Percentiles rank a stretch among this genome's conserved stretches.
These are phyloP conservation scores for Anthrax anthrax DNA, from an alignment of 2,888 invertebrate genomes.

Conservation along the genomic window DNA sequence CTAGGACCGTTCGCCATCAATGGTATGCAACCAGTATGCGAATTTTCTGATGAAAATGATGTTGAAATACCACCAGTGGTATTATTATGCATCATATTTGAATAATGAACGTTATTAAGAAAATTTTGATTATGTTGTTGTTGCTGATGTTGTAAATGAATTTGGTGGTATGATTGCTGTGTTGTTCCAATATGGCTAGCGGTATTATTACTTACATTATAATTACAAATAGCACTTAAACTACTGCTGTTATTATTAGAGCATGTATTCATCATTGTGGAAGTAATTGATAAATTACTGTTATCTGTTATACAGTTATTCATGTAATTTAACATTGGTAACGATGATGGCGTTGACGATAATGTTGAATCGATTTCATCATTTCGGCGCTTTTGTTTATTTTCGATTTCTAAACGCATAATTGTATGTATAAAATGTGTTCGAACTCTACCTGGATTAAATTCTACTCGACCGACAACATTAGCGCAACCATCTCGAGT, in stretches of 20 bases:
- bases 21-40: not conserved
- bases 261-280: not conserved
- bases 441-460: conserved; percentile 87
- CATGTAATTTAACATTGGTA: conserved; percentile 13
- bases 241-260: conserved; percentile 1
- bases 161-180: conserved; percentile 1
- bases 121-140: conserved; percentile 5
- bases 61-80: not conserved
- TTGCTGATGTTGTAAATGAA: conserved; percentile 3
- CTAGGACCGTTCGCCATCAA: not conserved
- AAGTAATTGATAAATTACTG: not conserved
- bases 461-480: conserved; percentile 84
- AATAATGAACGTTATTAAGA: not conserved
- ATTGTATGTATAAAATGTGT: conserved; percentile 95
- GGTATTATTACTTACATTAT: conserved; percentile 7
- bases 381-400: conserved; percentile 48
- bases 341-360: not conserved
- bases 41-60: not conserved
- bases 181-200: conserved; percentile 3
- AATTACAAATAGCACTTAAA: conserved; percentile 7
- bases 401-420: conserved; percentile 82
- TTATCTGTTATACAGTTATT: not conserved
- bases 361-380: conserved; percentile 7
- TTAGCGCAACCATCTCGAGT: conserved; percentile 89
- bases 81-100: not conserved